phyloP scores from a whole-genome alignment of 2,113 vertebrate genomes.

The Salminus brasiliensis region DNA sequence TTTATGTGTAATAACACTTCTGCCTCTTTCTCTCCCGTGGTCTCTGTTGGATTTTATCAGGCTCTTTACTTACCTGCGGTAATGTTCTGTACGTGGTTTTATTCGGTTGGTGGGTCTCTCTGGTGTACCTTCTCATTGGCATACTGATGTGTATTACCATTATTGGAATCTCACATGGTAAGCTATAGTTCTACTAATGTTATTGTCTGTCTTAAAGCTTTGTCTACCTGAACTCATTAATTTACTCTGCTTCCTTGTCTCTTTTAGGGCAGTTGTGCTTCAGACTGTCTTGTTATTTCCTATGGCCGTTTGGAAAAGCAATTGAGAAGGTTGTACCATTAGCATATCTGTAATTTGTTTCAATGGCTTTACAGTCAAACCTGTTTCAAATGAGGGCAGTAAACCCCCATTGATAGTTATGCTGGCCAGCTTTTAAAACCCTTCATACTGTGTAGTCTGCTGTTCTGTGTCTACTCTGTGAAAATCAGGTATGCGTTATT shows the following conservation, averaged over 20 bases:
- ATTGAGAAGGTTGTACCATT: slow-evolving; percentile 70
- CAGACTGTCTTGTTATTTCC: slow-evolving; percentile 80
- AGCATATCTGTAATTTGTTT: background rate
- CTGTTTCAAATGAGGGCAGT: background rate
- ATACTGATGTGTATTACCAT: slow-evolving; percentile 79
- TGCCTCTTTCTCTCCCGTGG: too few relatives aligned
- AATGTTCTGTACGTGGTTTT: slow-evolving; percentile 82
- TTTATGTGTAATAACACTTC: too few relatives aligned
- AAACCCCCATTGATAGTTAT: background rate
- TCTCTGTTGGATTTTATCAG: slow-evolving; percentile 57
- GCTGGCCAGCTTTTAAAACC: background rate
- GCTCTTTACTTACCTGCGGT: slow-evolving; percentile 76
- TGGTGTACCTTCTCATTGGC: slow-evolving; percentile 77
- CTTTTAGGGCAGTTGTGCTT: slow-evolving; percentile 75
- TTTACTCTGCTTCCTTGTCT: background rate
- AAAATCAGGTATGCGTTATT: background rate
- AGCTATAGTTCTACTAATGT: slow-evolving; percentile 26
- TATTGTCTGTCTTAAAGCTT: background rate
- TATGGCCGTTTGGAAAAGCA: slow-evolving; percentile 86
- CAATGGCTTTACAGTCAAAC: background rate
- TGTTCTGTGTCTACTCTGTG: background rate
- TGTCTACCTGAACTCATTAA: background rate
- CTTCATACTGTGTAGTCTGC: background rate
- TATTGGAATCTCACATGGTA: slow-evolving; percentile 80
- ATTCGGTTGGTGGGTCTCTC: slow-evolving; percentile 87